These are phyloP conservation scores for Acanthosepion esculentum DNA, from an alignment of 2,888 invertebrate genomes.

Conservation along the genomic window DNA sequence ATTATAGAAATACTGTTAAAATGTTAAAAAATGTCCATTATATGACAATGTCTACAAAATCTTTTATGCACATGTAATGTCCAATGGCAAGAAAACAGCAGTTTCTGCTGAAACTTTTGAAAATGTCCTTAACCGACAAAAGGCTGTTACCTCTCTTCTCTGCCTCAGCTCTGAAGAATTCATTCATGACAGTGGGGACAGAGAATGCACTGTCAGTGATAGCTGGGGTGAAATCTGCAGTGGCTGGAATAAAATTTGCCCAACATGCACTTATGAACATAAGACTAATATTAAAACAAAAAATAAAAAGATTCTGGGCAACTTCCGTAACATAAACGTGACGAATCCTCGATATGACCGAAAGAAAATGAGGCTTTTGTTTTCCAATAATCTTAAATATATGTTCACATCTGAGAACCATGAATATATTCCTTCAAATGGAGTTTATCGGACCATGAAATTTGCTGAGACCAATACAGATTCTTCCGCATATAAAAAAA, in stretches of 20 bases:
- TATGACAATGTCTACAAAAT: background rate
- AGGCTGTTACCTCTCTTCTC: background rate
- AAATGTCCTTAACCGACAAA: background rate
- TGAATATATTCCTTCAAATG: slow-evolving; percentile 40
- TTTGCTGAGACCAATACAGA: background rate
- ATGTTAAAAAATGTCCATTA: background rate
- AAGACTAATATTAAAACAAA: background rate
- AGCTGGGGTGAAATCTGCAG: background rate
- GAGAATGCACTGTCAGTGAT: background rate
- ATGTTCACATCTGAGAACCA: slow-evolving; percentile 24
- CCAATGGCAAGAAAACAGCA: slow-evolving; percentile 16
- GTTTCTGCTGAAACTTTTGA: background rate
- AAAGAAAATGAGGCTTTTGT: slow-evolving; percentile 24
- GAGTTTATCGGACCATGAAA: background rate
- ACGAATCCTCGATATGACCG: background rate
- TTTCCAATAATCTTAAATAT: background rate
- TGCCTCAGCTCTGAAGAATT: background rate
- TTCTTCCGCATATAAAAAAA: background rate
- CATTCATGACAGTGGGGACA: background rate
- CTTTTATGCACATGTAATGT: slow-evolving; percentile 1
- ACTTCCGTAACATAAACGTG: background rate
- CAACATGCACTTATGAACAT: background rate
- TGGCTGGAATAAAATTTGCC: background rate
- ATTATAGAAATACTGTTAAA: background rate
- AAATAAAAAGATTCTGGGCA: background rate